phyloP scores from a whole-genome alignment of 2,888 invertebrate species.

The Harpagoxenus sublaevis region DNA sequence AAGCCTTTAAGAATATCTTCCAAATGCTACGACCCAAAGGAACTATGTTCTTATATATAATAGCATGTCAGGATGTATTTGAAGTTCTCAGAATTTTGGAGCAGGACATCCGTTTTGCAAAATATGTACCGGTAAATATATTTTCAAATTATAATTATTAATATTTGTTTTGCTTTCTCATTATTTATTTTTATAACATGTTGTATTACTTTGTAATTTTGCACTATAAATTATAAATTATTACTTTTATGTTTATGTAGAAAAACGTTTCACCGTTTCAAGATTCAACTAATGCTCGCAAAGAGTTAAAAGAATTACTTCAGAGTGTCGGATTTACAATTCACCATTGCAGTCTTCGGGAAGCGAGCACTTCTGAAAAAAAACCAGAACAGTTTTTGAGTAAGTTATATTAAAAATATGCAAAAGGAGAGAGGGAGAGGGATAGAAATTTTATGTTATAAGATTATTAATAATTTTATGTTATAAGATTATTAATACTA shows the following conservation, averaged over 20 bases:
- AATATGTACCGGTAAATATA: too few species aligned
- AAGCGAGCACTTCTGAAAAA: neutral
- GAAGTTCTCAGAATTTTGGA: too few species aligned
- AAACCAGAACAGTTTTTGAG: neutral
- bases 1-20: too few species aligned
- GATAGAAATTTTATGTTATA: neutral
- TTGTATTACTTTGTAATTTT: too few species aligned
- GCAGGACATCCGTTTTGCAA: too few species aligned
- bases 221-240: neutral
- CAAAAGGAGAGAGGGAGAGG: neutral
- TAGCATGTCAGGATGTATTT: too few species aligned
- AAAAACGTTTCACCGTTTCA: neutral
- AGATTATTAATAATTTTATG: neutral
- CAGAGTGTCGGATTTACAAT: too few species aligned
- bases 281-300: neutral
- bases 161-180: too few species aligned
- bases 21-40: too few species aligned
- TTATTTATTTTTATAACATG: too few species aligned
- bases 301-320: slow-evolving; percentile 12
- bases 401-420: neutral
- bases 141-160: too few species aligned
- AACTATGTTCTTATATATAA: too few species aligned
- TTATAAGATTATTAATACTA: neutral
- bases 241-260: neutral
- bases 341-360: neutral